Evolutionary conservation across 2,888 invertebrate genomes (phyloP), one percentile per base, ranked within the genome.

Genomic region (Congeria kusceri): DNA sequence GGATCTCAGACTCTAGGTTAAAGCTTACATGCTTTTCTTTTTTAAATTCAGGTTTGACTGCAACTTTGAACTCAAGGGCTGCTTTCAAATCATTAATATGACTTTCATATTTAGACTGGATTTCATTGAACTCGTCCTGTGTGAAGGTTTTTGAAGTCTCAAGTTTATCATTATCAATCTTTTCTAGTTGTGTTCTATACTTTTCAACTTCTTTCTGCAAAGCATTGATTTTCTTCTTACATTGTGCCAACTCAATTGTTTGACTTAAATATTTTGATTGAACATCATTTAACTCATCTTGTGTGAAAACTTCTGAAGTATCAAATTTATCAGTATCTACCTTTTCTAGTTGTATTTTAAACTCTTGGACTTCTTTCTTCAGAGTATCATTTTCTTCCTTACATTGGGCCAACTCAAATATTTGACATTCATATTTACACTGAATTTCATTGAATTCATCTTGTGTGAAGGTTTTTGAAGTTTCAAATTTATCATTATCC

Each of bases 11-110:
- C 32, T 15, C 23, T 47, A 46, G 18, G 32, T 70, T 61, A 62
- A 70, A 70, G 20, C 61, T 70, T 7, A 70, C 69, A 62, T 53
- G 61, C 44, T 32, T 61, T 25, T 49, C 20, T 58, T 62, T 61
- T 11, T 62, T 32, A 29, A 39, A 53, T 53, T 39, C 39, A 39
- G 39, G 15, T 39, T 39, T 39, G 15, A 15, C 1, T 39, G 39
- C 39, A 13, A 39, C 39, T 7, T 39, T 11, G 39, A 11, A 39
- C 3, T 39, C 39, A 39, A 39, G 39, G 39, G 3, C 15, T 39
- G 39, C 39, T 39, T 39, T 39, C 39, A 39, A 39, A 15, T 39
- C 39, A 13, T 39, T 11, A 39, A 39, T 39, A 13, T 39, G 39
- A 15, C 3, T 39, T 15, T 39, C 39, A 39, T 39, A 39, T 39